phyloP scores from a whole-genome alignment of 2,113 vertebrate genomes.

The Fukomys damarensis region DNA sequence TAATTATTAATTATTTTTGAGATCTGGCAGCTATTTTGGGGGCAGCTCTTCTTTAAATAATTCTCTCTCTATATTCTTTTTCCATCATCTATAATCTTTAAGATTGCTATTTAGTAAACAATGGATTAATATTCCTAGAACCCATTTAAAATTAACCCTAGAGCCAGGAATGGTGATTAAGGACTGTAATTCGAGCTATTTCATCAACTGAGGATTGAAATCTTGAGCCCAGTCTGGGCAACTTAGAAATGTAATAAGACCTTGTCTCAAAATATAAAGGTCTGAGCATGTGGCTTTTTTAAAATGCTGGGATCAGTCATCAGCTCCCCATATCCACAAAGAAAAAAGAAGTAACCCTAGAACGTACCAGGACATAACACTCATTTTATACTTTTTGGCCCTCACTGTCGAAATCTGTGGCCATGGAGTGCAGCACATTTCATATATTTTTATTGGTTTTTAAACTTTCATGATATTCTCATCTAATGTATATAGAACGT shows the following conservation, averaged over 20 bases:
- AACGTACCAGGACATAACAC: rapidly evolving
- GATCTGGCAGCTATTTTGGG: neutral
- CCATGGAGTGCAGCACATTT: neutral
- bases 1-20: neutral
- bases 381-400: neutral
- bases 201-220: neutral
- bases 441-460: neutral
- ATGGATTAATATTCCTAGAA: neutral
- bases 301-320: neutral
- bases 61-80: neutral
- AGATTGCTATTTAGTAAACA: neutral
- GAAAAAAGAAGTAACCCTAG: neutral
- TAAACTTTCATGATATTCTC: neutral
- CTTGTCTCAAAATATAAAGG: neutral
- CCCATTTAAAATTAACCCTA: neutral
- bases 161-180: neutral
- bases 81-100: neutral
- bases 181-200: neutral
- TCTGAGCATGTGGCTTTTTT: neutral
- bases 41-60: neutral
- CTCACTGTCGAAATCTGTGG: neutral
- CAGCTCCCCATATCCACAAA: too few relatives aligned
- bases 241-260: neutral
- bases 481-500: neutral
- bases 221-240: neutral